These are phyloP conservation scores for Chelonia mydas DNA, from an alignment of 2,797 vertebrate genomes.

Conservation along the genomic window DNA sequence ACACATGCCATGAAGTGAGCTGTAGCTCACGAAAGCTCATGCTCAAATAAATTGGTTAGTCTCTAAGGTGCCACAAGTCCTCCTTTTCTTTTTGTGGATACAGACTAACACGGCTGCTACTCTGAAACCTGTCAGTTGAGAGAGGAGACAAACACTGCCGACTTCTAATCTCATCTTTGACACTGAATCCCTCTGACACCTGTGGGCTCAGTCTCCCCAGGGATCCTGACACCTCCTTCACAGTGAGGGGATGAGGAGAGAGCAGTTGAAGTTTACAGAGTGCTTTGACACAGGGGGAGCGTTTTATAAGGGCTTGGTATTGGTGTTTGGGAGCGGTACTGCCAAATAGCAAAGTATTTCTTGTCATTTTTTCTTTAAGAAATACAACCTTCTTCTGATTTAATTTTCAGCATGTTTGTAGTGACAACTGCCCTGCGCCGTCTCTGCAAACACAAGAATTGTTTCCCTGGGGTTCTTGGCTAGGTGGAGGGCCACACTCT, in stretches of 20 bases:
- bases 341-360: background rate
- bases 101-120: no score
- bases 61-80: no score
- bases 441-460: background rate
- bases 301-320: background rate
- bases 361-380: background rate
- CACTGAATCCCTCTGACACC: background rate
- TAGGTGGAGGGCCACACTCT: background rate
- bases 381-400: background rate
- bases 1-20: no score
- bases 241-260: background rate
- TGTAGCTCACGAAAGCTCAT: no score
- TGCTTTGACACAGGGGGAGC: background rate
- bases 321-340: background rate
- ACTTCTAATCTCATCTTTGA: background rate
- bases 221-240: background rate
- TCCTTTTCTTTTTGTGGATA: no score
- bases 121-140: no score
- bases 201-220: background rate
- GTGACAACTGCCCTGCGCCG: background rate
- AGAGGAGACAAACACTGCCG: background rate
- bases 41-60: no score
- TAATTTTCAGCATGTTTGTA: background rate
- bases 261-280: background rate
- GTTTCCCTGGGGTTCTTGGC: background rate